Base-by-base conservation (phyloP, 2,888 invertebrate species). In the Leucania comma region DNA sequence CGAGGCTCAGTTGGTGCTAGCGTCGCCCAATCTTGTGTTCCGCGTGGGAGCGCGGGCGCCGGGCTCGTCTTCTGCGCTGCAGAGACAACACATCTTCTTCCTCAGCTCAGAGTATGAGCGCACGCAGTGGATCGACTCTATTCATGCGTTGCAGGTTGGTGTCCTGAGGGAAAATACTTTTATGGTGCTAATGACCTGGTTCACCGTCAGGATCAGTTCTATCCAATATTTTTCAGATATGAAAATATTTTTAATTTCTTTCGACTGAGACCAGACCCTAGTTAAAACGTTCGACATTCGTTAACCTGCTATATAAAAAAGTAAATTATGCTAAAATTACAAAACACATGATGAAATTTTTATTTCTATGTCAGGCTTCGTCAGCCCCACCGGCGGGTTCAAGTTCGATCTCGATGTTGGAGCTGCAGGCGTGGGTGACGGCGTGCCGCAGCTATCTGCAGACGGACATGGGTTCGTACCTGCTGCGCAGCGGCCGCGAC, bases 21-120 rank as follows among this genome's bases (percentile, higher is more conserved):
- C 98, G 53, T 98, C 98, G 24, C 99, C 99, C 46, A 98, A 98
- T 95, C 96, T 99, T 81, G 97, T 98, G 73, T 97, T 99, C 91
- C 97, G 98, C 59, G 97, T 99, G 75, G 97, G 97, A 61, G 98
- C 98, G 82, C 97, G 97, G 87, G 96, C 96, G 73, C 97, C 97
- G 72, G 97, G 97, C 66, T 88, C 90, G 53, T 80, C 88, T 64
- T 68, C 89, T 12, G 82, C 90, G 72, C 96, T 97, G 66, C 97
- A 97, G 87, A 96, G 98, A 61, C 97, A 97, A 50, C 97, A 97
- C 91, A 97, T 98, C 68, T 98, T 99, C 95, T 98, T 99, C 93
- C 96, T 99, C 87, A 98, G 99, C 83, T 99, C 99, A 0, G 99
- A 99, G 93, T 99, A 98, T 89, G 99, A 99, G 93, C 96, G 99